Base-by-base conservation (phyloP, 2,888 invertebrate genomes). In the Byasa hedistus region DNA sequence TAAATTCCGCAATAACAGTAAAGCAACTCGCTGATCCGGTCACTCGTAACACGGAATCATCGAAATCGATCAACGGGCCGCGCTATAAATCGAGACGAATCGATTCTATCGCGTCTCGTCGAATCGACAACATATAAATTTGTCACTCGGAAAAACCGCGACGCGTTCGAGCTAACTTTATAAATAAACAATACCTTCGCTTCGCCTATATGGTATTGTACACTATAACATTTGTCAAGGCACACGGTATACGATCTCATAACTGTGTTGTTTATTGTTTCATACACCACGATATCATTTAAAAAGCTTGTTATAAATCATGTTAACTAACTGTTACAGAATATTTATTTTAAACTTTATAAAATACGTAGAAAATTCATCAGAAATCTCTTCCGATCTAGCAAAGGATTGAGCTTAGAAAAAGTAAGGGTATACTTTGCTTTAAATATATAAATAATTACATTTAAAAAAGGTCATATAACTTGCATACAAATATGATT, bases 91-190 rank as follows among this genome's bases (percentile, higher is more conserved):
- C 85, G 84, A 75, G 76, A 80, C 84, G 77, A 84, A 87, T 89
- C 89, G 87, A 86, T 87, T 85, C 86, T 87, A 90, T 91, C 89
- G 84, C 84, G 84, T 83, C 83, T 78, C 81, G 73, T 78, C 71
- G 82, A 80, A 87, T 88, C 89, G 86, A 88, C 87, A 86, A 89
- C 39, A 89, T 91, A 91, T 91, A 91, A 89, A 91, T 91, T 91
- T 90, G 90, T 90, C 91, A 90, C 82, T 83, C 75, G 84, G 86
- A 85, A 89, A 89, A 87, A 86, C 55, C 59, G 60, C 83, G 80
- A 73, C 76, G 76, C 76, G 74, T 75, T 79, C 75, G 73, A 72
- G 77, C 78, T 79, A 75, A 81, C 79, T 86, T 91, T 90, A 91
- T 90, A 90, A 90, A 91, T 91, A 91, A 91, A 90, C 86, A 91